Evolutionary conservation across 1,140 invertebrate species (phyloP).

Genomic region (Aphaenogaster rudis): DNA sequence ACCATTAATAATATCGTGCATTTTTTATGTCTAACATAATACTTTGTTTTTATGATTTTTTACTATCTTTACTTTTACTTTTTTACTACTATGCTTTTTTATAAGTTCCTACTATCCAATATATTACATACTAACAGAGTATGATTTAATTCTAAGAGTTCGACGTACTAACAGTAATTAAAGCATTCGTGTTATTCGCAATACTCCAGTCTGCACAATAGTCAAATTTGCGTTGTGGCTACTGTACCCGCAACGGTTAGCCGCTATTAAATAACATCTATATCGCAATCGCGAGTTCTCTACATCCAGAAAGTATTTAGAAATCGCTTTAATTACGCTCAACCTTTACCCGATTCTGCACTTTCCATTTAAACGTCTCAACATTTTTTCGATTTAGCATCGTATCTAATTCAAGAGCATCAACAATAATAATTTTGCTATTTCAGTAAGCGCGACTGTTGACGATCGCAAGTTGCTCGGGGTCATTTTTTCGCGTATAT

Average conservation of each 20-base stretch:
- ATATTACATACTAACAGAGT: not conserved
- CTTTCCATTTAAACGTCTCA: not conserved
- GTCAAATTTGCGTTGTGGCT: constrained; percentile 52
- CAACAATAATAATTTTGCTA: not conserved
- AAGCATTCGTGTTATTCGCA: constrained; percentile 48
- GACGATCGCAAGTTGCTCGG: not conserved
- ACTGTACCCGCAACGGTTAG: constrained; percentile 39
- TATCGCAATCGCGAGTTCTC: constrained; percentile 25
- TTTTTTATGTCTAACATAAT: not conserved
- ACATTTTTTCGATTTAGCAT: not conserved
- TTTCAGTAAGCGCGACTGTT: not conserved
- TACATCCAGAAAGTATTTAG: constrained; percentile 9
- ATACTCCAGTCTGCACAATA: constrained; percentile 45
- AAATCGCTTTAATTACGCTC: not conserved
- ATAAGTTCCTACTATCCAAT: not conserved
- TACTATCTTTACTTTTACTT: not conserved
- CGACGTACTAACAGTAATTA: constrained; percentile 20
- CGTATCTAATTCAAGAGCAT: not conserved
- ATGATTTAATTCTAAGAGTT: constrained; percentile 52
- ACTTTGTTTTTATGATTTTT: not conserved
- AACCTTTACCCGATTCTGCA: not conserved
- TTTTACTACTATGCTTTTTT: not conserved
- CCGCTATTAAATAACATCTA: constrained; percentile 55
- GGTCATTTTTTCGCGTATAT: not conserved
- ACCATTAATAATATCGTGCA: not conserved